Evolutionary conservation across 2,888 invertebrate genomes (phyloP), one percentile per base, ranked within the genome.

Genomic region (Cheilosia grossa): DNA sequence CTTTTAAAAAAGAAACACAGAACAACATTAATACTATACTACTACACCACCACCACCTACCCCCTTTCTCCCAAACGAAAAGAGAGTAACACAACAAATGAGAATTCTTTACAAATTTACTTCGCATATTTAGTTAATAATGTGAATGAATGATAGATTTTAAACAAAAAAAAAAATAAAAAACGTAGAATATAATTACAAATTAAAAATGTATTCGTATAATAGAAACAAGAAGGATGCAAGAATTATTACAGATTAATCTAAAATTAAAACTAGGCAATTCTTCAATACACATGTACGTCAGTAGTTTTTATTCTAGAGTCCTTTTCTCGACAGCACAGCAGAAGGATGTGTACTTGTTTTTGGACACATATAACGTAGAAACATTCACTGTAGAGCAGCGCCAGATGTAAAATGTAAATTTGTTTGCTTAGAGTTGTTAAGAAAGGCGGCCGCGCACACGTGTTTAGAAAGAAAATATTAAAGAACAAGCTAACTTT

Each of bases 131-230:
- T 24, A 24, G 51, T 51, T 24, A 61, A 67, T 40, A 24, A 44
- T 51, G 13, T n/a, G 6, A 61, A 61, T 74, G 74, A n/a, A n/a
- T 74, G 51, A 21, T 75, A 70, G 64, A 64, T 67, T 37, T 13
- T 63, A 44, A 10, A 51, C 4, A 51, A 13, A 17, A 17, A 7
- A 17, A 1, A 17, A 44, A 5, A n/a, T n/a, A 0, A 49, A 54
- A 30, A 59, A 69, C 70, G 42, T 75, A 70, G 75, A 51, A 69
- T 82, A 59, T 77, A 64, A 69, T 69, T 75, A 56, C 33, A 70
- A 56, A 30, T 56, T 66, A 15, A 59, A 69, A 58, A 51, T 64
- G 56, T 77, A 82, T n/a, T n/a, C n/a, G n/a, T 64, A 70, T 75
- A 30, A 70, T 75, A 30, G 13, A 37, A 54, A 10, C 51, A 64